phyloP scores from a whole-genome alignment of 2,797 vertebrate genomes.

The Eulemur mongoz region DNA sequence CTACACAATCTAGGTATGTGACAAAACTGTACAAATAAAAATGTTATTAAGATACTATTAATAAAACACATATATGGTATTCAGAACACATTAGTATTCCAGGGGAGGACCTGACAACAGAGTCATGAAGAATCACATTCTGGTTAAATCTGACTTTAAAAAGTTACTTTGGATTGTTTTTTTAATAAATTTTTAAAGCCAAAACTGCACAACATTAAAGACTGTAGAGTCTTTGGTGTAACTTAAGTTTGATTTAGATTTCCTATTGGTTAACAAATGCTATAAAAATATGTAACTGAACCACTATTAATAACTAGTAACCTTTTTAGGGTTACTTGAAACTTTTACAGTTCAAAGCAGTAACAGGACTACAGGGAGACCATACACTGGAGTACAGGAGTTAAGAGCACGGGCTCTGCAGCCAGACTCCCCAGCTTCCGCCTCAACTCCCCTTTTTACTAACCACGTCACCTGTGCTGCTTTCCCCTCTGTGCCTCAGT shows the following conservation, averaged over 20 bases:
- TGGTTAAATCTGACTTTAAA: not conserved
- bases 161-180: not conserved
- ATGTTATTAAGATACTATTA: too few relatives aligned
- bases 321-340: not conserved
- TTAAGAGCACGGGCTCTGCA: not conserved
- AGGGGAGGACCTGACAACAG: not conserved
- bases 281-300: not conserved
- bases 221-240: not conserved
- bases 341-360: not conserved
- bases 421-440: not conserved
- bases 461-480: too few relatives aligned
- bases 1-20: too few relatives aligned
- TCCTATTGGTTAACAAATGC: not conserved
- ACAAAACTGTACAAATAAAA: too few relatives aligned
- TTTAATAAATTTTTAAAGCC: not conserved
- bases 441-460: not conserved
- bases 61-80: not conserved
- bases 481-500: not conserved
- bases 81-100: not conserved
- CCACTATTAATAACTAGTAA: not conserved
- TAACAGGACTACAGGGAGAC: not conserved
- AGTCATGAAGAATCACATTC: not conserved
- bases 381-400: not conserved
- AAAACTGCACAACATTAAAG: not conserved
- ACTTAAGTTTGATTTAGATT: constrained; percentile 10